Evolutionary conservation across 1,140 invertebrate genomes (phyloP).

Genomic region (Geopemphigus sp.): DNA sequence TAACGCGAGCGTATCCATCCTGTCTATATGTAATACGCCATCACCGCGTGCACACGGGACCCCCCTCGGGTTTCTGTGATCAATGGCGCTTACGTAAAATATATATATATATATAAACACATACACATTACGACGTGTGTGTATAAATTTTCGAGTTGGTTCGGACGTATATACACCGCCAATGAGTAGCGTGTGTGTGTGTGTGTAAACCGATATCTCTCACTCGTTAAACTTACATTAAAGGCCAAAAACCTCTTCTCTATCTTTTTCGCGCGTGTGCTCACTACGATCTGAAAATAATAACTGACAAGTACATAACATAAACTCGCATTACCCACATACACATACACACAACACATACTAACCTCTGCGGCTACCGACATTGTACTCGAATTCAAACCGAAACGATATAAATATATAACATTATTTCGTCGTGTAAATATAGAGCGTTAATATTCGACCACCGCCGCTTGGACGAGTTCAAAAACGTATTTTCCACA

Average conservation of each 20-base stretch:
- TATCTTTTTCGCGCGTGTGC: neutral
- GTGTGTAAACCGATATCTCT: neutral
- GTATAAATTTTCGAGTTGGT: slow-evolving; percentile 6
- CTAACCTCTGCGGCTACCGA: neutral
- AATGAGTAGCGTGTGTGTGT: neutral
- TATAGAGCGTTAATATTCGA: neutral
- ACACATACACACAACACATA: no score
- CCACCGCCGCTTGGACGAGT: no score
- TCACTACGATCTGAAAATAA: slow-evolving; percentile 11
- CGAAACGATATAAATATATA: neutral
- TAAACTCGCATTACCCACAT: no score
- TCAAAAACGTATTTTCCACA: neutral
- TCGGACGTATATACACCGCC: neutral
- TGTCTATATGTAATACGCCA: no score
- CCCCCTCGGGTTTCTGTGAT: slow-evolving; percentile 39
- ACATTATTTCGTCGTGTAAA: neutral
- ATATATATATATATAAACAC: slow-evolving; percentile 3
- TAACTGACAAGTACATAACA: neutral
- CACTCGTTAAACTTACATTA: slow-evolving; percentile 42
- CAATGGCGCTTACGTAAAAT: slow-evolving; percentile 31
- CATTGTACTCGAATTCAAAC: neutral
- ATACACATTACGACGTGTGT: neutral
- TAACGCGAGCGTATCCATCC: neutral
- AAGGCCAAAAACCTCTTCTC: slow-evolving; percentile 16
- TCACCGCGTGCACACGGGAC: neutral